phyloP scores from a whole-genome alignment of 2,888 invertebrate species.

The Colletes collaris region DNA sequence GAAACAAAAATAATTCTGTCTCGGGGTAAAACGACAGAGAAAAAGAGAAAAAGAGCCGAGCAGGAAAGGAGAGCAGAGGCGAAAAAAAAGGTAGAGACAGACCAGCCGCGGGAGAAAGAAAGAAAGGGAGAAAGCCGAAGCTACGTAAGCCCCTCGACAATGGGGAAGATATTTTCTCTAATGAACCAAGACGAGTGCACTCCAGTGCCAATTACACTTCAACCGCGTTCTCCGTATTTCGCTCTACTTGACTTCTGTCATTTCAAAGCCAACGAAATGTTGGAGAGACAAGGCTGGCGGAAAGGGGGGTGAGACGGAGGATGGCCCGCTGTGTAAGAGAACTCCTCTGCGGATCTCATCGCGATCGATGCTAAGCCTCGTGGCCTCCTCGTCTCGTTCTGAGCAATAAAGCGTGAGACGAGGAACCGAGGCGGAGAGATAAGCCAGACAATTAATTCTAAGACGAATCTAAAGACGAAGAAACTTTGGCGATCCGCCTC shows the following conservation, averaged over 20 bases:
- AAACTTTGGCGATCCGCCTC: conserved; percentile 62
- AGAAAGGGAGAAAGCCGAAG: conserved; percentile 41
- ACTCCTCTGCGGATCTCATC: conserved; percentile 53
- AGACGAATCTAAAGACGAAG: conserved; percentile 68
- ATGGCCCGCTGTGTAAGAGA: conserved; percentile 38
- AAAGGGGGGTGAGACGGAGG: conserved; percentile 34
- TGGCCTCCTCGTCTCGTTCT: conserved; percentile 60
- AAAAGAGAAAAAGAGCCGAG: neutral
- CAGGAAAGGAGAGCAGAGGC: conserved; percentile 28
- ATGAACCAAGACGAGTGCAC: conserved; percentile 83
- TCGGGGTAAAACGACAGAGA: conserved; percentile 58
- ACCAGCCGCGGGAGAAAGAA: conserved; percentile 1
- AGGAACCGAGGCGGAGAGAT: conserved; percentile 74
- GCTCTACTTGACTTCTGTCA: conserved; percentile 80
- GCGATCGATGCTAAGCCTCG: conserved; percentile 74
- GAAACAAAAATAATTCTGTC: conserved; percentile 82
- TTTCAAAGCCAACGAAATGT: conserved; percentile 79
- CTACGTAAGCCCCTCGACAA: conserved; percentile 80
- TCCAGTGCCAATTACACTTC: conserved; percentile 83
- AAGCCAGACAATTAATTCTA: conserved; percentile 80
- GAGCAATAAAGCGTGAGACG: conserved; percentile 64
- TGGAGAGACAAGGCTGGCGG: conserved; percentile 60
- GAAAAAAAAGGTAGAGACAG: conserved; percentile 13
- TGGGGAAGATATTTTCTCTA: conserved; percentile 83
- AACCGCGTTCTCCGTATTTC: conserved; percentile 79